Evolutionary conservation across 2,113 vertebrate genomes (phyloP).

Genomic region (Tragelaphus scriptus): DNA sequence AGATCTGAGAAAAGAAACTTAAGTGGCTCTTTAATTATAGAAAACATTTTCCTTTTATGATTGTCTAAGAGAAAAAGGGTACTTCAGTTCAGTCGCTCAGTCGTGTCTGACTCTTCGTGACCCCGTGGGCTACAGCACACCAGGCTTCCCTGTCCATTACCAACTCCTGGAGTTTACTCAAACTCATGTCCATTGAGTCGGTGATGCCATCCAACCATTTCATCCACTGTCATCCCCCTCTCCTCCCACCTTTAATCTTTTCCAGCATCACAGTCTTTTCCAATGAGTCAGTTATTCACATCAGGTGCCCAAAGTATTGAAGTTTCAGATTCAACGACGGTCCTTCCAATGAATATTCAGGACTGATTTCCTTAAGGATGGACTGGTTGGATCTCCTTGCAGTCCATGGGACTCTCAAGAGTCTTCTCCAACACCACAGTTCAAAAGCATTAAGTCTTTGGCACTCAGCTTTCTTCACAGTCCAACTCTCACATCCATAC

Average conservation of each 20-base stretch:
- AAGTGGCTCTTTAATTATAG: neutral
- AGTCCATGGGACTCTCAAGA: neutral
- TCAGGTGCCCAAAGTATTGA: neutral
- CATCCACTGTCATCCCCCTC: neutral
- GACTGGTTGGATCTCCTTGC: neutral
- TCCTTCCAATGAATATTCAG: neutral
- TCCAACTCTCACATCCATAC: neutral
- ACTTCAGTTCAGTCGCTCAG: neutral
- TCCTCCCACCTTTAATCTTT: neutral
- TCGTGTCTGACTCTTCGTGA: accelerated
- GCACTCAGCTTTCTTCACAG: neutral
- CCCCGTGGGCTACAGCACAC: neutral
- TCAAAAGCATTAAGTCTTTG: neutral
- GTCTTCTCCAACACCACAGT: neutral
- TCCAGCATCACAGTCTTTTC: neutral
- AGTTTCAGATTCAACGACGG: neutral
- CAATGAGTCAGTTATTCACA: neutral
- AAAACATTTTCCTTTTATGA: neutral
- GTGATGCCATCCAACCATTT: neutral
- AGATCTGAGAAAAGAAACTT: neutral
- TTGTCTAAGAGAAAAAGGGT: neutral
- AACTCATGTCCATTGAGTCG: neutral
- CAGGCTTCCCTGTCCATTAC: neutral
- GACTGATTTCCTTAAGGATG: neutral
- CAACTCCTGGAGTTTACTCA: accelerated